Evolutionary conservation across 2,888 invertebrate genomes (phyloP), one percentile per base, ranked within the genome.

Genomic region (Trachelus troglodyta): DNA sequence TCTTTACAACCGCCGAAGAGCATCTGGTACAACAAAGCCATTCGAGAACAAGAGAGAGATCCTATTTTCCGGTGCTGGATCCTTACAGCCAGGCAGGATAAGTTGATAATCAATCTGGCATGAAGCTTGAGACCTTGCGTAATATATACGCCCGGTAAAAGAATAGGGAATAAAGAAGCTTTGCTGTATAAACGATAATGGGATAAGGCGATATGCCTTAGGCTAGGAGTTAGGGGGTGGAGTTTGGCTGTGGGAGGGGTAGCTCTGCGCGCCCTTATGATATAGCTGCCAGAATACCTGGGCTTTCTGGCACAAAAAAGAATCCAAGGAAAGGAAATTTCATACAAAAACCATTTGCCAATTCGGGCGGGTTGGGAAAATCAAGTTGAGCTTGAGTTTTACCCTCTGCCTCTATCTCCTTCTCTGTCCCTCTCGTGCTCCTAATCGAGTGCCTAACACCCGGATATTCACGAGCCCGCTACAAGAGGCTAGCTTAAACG

Each of bases 381-480:
- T 56, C 23, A 56, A 56, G 56, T 23, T 56, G 56, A 23, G 23
- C 9, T 56, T 23, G 23, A 23, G 23, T 23, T 56, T 56, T 56
- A 15, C 9, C 56, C 23, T 56, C 35, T 35, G 35, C 35, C 35
- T 35, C 35, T 23, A 0, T 71, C 11, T 23, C 30, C 23, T n/a
- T 30, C 33, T 30, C 30, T 4, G 11, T 30, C 34, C 11, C 30
- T 71, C 71, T 71, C 71, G 30, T 34, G 11, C n/a, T 34, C 11
- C 31, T 87, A 86, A 89, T 86, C 84, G 85, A 87, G 89, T 84
- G 86, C 85, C 84, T 86, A 85, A 86, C 88, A 85, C 77, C 82
- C 73, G 81, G 84, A 85, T 84, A 89, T 87, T 85, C 85, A 85
- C 83, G 81, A 68, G 40, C 74, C 77, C 77, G 81, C 82, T 83